phyloP scores from a whole-genome alignment of 1,140 invertebrate species.

The Limonius californicus region DNA sequence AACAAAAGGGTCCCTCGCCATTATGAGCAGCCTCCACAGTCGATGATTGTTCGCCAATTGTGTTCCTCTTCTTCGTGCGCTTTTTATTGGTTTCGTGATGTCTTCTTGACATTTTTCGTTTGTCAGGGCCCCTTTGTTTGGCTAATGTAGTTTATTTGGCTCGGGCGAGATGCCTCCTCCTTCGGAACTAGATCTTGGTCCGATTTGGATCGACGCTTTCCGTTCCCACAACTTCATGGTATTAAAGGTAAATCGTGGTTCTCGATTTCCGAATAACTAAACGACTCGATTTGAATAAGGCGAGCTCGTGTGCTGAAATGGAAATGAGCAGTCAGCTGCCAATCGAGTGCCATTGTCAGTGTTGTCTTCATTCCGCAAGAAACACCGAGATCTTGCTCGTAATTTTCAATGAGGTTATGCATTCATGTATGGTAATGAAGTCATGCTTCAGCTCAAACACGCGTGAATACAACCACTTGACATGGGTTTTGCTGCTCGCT shows the following conservation, averaged over 20 bases:
- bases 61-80: neutral
- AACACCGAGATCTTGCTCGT: constrained; percentile 10
- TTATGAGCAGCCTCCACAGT: neutral
- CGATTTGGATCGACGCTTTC: too few species aligned
- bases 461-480: constrained; percentile 1
- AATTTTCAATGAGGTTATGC: constrained; percentile 24
- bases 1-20: neutral
- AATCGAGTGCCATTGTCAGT: constrained; percentile 27
- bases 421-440: constrained; percentile 31
- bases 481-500: neutral
- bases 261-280: constrained; percentile 18
- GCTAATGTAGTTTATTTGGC: neutral
- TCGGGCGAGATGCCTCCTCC: too few species aligned
- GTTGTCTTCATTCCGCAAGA: constrained; percentile 25
- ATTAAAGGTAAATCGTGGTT: constrained; percentile 4
- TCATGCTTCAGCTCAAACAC: constrained; percentile 18
- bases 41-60: constrained; percentile 8
- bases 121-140: constrained; percentile 3
- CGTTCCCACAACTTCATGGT: too few species aligned
- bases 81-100: constrained; percentile 9
- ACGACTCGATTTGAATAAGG: constrained; percentile 25
- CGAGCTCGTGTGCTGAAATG: constrained; percentile 24
- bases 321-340: constrained; percentile 28
- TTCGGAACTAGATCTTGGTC: neutral
- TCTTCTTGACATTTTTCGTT: constrained; percentile 7